Conservation (phyloP, 1,140 invertebrate genomes). For the Drosophila azteca region DNA sequence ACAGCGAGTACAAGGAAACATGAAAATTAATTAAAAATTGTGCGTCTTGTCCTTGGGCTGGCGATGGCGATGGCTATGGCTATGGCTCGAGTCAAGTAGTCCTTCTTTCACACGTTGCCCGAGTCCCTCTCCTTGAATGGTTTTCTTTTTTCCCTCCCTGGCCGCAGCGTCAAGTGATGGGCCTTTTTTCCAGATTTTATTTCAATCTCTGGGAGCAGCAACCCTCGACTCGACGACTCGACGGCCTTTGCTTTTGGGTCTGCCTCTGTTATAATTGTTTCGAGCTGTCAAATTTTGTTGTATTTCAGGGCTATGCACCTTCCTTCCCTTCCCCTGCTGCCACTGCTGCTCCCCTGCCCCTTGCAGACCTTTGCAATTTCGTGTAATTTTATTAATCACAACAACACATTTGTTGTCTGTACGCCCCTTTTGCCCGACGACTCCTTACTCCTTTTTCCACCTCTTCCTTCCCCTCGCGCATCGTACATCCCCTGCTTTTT, state of each 20-base stretch:
- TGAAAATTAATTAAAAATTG: conserved; percentile 75
- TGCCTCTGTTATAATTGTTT: conserved; percentile 66
- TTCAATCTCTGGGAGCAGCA: conserved; percentile 31
- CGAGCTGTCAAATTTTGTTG: conserved; percentile 73
- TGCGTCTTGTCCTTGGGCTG: conserved; percentile 10
- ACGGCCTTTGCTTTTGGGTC: conserved; percentile 33
- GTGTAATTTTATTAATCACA: conserved; percentile 82
- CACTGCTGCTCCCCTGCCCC: not conserved
- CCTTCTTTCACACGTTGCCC: conserved; percentile 73
- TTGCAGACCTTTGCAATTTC: conserved; percentile 49
- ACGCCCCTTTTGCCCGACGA: not conserved
- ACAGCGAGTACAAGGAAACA: conserved; percentile 56
- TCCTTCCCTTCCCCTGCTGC: not conserved
- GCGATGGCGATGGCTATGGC: too few species aligned
- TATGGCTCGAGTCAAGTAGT: conserved; percentile 55
- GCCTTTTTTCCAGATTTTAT: conserved; percentile 47
- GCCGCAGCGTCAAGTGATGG: conserved; percentile 73
- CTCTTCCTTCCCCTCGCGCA: not conserved
- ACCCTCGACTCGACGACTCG: conserved; percentile 58
- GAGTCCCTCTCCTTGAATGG: conserved; percentile 8
- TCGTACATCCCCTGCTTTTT: conserved; percentile 43
- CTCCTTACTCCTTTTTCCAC: conserved; percentile 16
- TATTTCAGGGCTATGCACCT: conserved; percentile 20
- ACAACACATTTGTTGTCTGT: conserved; percentile 71
- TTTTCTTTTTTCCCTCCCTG: conserved; percentile 28